These are phyloP conservation scores for Hylia prasina DNA, from an alignment of 2,113 vertebrate genomes.

Conservation along the genomic window DNA sequence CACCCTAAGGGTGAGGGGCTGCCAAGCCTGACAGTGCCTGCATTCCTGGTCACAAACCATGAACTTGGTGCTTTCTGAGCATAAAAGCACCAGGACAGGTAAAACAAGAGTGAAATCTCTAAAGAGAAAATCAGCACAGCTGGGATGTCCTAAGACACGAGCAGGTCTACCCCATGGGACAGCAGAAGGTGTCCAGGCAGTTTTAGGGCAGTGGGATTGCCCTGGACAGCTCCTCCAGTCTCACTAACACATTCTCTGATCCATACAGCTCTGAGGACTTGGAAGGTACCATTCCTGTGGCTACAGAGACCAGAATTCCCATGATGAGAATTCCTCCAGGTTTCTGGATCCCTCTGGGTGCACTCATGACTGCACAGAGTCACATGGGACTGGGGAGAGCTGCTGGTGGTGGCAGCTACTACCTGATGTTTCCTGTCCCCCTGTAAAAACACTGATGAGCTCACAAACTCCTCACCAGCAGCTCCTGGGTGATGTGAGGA, in stretches of 20 bases:
- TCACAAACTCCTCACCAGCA: not conserved
- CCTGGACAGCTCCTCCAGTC: not conserved
- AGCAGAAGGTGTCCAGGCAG: not conserved
- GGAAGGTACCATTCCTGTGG: not conserved
- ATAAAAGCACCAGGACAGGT: not conserved
- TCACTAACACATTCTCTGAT: not conserved
- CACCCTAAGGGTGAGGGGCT: not conserved
- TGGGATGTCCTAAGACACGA: not conserved
- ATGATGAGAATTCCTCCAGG: not conserved
- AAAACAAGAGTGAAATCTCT: not conserved
- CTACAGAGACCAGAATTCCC: not conserved
- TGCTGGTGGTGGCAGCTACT: not conserved
- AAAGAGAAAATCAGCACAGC: not conserved
- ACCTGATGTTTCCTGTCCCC: not conserved
- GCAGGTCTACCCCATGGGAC: not conserved
- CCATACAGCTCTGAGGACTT: not conserved
- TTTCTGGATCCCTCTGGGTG: not conserved
- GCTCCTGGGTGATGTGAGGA: not conserved
- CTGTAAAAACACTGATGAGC: not conserved
- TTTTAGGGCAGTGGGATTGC: not conserved
- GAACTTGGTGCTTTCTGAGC: not conserved
- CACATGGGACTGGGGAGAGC: accelerated
- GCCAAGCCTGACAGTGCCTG: accelerated
- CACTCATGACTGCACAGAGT: not conserved
- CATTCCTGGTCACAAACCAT: not conserved